These are phyloP conservation scores for Bombus soroeensis DNA, from an alignment of 1,140 invertebrate species.

Conservation along the genomic window DNA sequence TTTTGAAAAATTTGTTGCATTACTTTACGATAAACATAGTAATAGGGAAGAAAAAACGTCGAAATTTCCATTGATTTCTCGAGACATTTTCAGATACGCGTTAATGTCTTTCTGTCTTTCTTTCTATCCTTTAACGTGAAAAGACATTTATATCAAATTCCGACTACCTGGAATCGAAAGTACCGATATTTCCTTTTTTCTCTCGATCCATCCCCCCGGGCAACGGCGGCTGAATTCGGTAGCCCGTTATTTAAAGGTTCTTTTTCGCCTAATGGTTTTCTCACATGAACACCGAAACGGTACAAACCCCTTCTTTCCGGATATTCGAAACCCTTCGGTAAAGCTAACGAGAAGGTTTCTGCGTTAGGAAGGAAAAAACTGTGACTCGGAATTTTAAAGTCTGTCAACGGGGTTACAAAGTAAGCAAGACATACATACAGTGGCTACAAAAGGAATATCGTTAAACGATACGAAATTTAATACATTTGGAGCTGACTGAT, in stretches of 20 bases:
- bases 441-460: too few relatives aligned
- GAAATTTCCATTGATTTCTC: background rate
- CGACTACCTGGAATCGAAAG: constrained; percentile 75
- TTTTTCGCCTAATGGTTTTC: constrained; percentile 77
- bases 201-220: constrained; percentile 65
- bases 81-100: constrained; percentile 10
- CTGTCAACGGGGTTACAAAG: background rate
- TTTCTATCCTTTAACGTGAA: constrained; percentile 27
- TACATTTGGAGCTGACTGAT: too few relatives aligned
- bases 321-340: constrained; percentile 61
- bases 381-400: constrained; percentile 17
- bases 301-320: constrained; percentile 73
- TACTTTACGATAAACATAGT: too few relatives aligned
- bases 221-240: constrained; percentile 46
- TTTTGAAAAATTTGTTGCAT: too few relatives aligned
- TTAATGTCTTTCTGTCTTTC: background rate
- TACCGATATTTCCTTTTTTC: constrained; percentile 67
- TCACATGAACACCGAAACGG: constrained; percentile 71
- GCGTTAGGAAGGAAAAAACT: constrained; percentile 28
- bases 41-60: background rate
- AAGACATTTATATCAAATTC: constrained; percentile 44
- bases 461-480: too few relatives aligned
- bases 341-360: constrained; percentile 36
- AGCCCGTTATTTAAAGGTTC: constrained; percentile 75
- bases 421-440: too few relatives aligned